phyloP scores from a whole-genome alignment of 2,113 vertebrate species.

The Pristiophorus japonicus region DNA sequence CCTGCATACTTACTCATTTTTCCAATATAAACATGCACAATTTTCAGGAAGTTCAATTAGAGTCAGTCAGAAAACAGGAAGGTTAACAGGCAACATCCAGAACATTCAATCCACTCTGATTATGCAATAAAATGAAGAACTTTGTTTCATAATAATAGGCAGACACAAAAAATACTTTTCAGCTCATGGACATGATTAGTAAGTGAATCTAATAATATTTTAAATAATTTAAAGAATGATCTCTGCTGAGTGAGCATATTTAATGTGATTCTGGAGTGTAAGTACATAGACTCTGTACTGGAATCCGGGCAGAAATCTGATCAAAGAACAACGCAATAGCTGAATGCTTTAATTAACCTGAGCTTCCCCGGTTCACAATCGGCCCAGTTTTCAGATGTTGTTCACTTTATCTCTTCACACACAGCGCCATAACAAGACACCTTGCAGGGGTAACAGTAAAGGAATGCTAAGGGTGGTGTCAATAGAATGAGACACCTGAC shows the following conservation, averaged over 20 bases:
- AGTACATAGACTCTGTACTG: not conserved
- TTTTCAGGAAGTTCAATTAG: slow-evolving; percentile 21
- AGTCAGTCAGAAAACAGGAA: slow-evolving; percentile 27
- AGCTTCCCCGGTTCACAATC: not conserved
- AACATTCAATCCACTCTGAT: not conserved
- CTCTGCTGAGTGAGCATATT: not conserved
- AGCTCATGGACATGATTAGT: not conserved
- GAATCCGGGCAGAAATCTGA: not conserved
- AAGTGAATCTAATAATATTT: not conserved
- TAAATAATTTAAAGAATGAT: not conserved
- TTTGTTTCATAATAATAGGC: slow-evolving; percentile 9
- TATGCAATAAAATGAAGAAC: slow-evolving; percentile 3
- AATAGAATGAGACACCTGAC: not conserved
- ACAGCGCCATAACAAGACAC: not conserved
- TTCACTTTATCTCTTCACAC: not conserved
- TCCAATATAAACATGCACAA: not conserved
- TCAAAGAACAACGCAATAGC: not conserved
- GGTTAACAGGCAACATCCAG: slow-evolving; percentile 3
- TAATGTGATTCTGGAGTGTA: too few species aligned
- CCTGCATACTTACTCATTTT: slow-evolving; percentile 2
- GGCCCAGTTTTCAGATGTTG: not conserved
- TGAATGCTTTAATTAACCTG: not conserved
- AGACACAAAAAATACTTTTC: not conserved
- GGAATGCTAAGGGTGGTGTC: not conserved
- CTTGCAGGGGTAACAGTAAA: not conserved